Conservation (phyloP, 2,113 vertebrate genomes). For the Delphinus delphis region DNA sequence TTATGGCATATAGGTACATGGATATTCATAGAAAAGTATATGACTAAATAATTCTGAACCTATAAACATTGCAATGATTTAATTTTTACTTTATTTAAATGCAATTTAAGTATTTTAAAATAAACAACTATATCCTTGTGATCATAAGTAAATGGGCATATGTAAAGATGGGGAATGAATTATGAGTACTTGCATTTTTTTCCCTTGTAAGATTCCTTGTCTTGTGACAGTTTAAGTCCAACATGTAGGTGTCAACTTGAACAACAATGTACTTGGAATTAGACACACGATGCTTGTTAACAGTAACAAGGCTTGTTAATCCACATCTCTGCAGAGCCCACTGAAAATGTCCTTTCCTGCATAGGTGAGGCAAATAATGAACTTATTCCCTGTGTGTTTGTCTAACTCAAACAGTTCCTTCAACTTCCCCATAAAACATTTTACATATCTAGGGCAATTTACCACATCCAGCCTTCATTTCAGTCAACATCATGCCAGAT, state of each 20-base stretch:
- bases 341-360: conserved; percentile 39
- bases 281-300: background rate
- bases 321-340: conserved; percentile 5
- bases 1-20: background rate
- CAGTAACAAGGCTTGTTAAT: conserved; percentile 43
- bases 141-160: background rate
- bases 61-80: background rate
- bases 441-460: background rate
- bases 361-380: conserved; percentile 39
- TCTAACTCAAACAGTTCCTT: conserved; percentile 9
- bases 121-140: background rate
- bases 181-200: background rate
- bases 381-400: background rate
- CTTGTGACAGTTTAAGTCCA: conserved; percentile 10
- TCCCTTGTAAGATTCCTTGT: background rate
- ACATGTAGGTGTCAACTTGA: background rate
- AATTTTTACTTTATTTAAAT: background rate
- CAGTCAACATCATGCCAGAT: background rate
- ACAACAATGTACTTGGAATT: conserved; percentile 17
- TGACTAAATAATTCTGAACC: background rate
- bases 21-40: background rate
- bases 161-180: background rate
- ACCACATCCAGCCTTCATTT: background rate
- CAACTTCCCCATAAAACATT: background rate
- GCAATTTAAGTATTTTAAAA: background rate